These are phyloP conservation scores for Austrofundulus limnaeus DNA, from an alignment of 2,113 vertebrate genomes.

Conservation along the genomic window DNA sequence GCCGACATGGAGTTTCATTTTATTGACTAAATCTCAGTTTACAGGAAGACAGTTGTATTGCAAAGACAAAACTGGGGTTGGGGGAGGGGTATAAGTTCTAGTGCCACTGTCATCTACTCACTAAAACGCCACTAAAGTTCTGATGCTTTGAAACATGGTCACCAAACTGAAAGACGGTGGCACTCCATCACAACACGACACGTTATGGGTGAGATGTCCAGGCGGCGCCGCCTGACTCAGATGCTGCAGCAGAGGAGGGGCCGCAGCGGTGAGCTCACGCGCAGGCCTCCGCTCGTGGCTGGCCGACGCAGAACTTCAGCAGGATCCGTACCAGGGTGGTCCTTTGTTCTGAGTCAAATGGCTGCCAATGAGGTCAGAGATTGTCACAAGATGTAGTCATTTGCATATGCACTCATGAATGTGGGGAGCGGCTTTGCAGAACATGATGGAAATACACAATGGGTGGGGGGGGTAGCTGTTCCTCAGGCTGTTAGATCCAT, in stretches of 20 bases:
- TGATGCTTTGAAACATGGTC: slow-evolving; percentile 53
- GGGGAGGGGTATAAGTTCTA: slow-evolving; percentile 55
- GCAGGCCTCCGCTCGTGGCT: background rate
- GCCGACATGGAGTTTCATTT: slow-evolving; percentile 59
- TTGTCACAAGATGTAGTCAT: slow-evolving; percentile 65
- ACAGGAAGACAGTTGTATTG: slow-evolving; percentile 84
- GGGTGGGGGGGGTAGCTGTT: background rate
- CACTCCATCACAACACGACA: slow-evolving; percentile 51
- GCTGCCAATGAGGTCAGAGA: slow-evolving; percentile 69
- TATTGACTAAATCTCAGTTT: slow-evolving; percentile 76
- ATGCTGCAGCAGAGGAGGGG: background rate
- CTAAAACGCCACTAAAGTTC: slow-evolving; percentile 62
- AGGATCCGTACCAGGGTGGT: slow-evolving; percentile 36
- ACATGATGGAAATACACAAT: slow-evolving; percentile 8
- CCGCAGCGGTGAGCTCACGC: slow-evolving; percentile 34
- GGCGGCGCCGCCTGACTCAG: slow-evolving; percentile 20
- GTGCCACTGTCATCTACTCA: slow-evolving; percentile 65
- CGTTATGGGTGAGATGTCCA: slow-evolving; percentile 30
- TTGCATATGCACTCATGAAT: slow-evolving; percentile 43
- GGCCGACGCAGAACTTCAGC: background rate
- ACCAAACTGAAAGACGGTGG: slow-evolving; percentile 51
- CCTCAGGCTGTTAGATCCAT: slow-evolving; percentile 18
- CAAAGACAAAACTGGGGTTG: slow-evolving; percentile 69
- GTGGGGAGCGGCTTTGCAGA: slow-evolving; percentile 21
- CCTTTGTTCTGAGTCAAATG: slow-evolving; percentile 64